Evolutionary conservation across 2,888 invertebrate genomes (phyloP).

Genomic region (Napeogenes inachia): DNA sequence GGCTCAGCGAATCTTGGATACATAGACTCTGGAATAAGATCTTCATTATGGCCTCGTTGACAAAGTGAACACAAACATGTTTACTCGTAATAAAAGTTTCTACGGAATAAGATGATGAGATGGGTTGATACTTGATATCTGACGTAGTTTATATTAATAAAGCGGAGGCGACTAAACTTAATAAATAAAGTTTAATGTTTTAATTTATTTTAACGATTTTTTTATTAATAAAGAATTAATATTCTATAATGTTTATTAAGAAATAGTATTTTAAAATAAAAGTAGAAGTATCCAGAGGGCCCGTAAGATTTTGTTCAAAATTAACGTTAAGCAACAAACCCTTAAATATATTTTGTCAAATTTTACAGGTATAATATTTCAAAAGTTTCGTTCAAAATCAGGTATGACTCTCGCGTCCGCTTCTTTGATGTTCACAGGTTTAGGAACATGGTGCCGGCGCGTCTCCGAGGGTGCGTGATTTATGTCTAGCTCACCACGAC

Average conservation of each 20-base stretch:
- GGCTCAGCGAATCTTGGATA: slow-evolving; percentile 92
- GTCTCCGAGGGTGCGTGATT: slow-evolving; percentile 60
- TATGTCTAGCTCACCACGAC: slow-evolving; percentile 65
- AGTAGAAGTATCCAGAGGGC: too few relatives aligned
- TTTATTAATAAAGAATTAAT: too few relatives aligned
- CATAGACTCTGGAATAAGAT: slow-evolving; percentile 77
- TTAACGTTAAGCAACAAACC: too few relatives aligned
- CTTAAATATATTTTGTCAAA: too few relatives aligned
- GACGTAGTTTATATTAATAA: slow-evolving; percentile 12
- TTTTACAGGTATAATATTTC: not conserved
- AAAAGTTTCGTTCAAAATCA: slow-evolving; percentile 8
- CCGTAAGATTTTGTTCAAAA: too few relatives aligned
- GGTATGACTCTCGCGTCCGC: slow-evolving; percentile 25
- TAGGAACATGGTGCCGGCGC: slow-evolving; percentile 44
- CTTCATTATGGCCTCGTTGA: slow-evolving; percentile 24
- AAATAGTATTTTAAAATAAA: too few relatives aligned
- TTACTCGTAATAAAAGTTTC: slow-evolving; percentile 57
- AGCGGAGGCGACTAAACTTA: slow-evolving; percentile 11
- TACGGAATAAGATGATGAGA: slow-evolving; percentile 34
- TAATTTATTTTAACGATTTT: too few relatives aligned
- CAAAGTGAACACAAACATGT: slow-evolving; percentile 52
- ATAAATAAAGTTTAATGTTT: too few relatives aligned
- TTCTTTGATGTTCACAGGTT: slow-evolving; percentile 35
- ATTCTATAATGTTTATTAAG: too few relatives aligned
- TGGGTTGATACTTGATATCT: slow-evolving; percentile 18